Evolutionary conservation across 2,113 vertebrate species (phyloP), one percentile per base, ranked within the genome.

Genomic region (Zosterops japonicus): DNA sequence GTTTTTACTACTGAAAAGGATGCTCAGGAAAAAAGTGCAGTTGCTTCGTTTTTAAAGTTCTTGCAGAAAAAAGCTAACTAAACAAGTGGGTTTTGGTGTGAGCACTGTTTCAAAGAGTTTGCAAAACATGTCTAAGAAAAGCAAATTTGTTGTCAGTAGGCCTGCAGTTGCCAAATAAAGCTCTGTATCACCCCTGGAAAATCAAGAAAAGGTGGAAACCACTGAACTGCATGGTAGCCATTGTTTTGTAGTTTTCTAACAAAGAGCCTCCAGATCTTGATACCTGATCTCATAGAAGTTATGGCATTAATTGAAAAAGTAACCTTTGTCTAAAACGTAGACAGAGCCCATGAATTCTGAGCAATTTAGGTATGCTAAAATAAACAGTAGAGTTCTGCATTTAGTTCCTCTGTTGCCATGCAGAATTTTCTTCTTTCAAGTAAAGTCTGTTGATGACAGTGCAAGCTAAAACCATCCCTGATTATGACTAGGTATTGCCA

Each of bases 51-150:
- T 92, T 94, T 60, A 24, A 20, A 90, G 74, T 82, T 78, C 47
- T 56, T 89, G 64, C 5, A 18, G 64, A 50, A 41, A 83, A 63
- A 87, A 89, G 19, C 33, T 75, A 89, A 63, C 59, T 77, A n/a
- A 86, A 87, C 69, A 83, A 74, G 50, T 74, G 59, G 11, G 1
- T 83, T 93, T 92, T 90, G 75, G 42, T 41, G 46, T 47, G 56
- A 92, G 22, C 17, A 11, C 8, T 74, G 31, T 90, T 94, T 93
- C 39, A 18, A 76, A 77, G n/a, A 56, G 68, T 74, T 80, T 55
- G 67, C 47, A 80, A 78, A 94, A 78, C 79, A 56, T 52, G 60
- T 71, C 80, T 90, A 83, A 94, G 93, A 97, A 96, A 87, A 96
- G 76, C 55, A 63, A 74, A 47, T 74, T 90, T 90, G 29, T 92